Conservation (phyloP, 30 jellyfish, hydroid and myxozoan genomes). For the Aurelia coerulea region DNA sequence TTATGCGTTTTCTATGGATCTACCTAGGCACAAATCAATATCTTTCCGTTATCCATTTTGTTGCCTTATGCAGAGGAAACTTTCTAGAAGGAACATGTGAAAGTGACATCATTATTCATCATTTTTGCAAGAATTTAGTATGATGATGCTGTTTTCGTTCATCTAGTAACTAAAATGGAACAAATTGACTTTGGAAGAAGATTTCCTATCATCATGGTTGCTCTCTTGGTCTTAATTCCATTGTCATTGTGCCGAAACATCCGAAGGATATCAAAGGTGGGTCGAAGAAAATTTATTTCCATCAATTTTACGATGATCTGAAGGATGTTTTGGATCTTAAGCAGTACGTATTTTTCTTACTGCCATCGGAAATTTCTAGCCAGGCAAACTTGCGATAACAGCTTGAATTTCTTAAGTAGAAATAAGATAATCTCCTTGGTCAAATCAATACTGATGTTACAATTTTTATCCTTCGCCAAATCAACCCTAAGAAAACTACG, state of each 20-base stretch:
- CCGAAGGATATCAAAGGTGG: slow-evolving; percentile 58
- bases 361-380: not conserved
- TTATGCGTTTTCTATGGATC: too few relatives aligned
- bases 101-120: too few relatives aligned
- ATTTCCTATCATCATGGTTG: slow-evolving; percentile 33
- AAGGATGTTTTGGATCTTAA: not conserved
- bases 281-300: too few relatives aligned
- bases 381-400: not conserved
- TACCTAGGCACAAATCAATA: too few relatives aligned
- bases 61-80: too few relatives aligned
- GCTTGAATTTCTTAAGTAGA: not conserved
- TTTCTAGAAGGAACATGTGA: too few relatives aligned
- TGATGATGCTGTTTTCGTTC: too few relatives aligned
- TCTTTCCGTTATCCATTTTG: too few relatives aligned
- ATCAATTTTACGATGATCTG: not conserved
- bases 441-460: not conserved
- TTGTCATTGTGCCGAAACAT: slow-evolving; percentile 45
- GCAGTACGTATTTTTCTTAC: not conserved
- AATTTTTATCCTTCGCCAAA: not conserved
- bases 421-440: not conserved
- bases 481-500: too few relatives aligned
- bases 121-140: too few relatives aligned
- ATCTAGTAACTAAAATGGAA: slow-evolving; percentile 37
- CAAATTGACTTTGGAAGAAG: slow-evolving; percentile 33
- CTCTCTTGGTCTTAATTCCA: slow-evolving; percentile 42